Evolutionary conservation across 2,888 invertebrate species (phyloP).

Genomic region (Furcula furcula): DNA sequence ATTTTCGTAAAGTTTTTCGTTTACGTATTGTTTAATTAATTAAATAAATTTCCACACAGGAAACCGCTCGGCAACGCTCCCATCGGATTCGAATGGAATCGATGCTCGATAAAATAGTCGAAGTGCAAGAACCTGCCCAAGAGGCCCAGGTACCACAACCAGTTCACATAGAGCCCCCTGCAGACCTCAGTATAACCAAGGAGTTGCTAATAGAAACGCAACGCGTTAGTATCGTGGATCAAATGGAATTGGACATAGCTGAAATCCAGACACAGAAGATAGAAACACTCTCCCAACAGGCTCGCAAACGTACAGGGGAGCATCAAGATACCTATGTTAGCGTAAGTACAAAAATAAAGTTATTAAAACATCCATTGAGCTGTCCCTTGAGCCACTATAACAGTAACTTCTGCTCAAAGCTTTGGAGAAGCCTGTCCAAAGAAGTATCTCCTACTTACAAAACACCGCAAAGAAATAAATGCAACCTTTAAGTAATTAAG

Average conservation of each 20-base stretch:
- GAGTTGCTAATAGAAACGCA: constrained; percentile 15
- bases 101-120: constrained; percentile 35
- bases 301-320: constrained; percentile 32
- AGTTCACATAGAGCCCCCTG: constrained; percentile 8
- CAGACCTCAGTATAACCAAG: constrained; percentile 18
- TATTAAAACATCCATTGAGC: no score
- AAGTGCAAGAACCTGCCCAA: constrained; percentile 28
- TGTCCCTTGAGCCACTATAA: no score
- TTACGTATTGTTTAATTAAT: neutral
- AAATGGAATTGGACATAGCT: constrained; percentile 38
- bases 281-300: constrained; percentile 30
- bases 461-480: no score
- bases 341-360: no score
- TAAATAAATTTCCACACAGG: constrained; percentile 15
- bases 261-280: constrained; percentile 57
- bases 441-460: no score
- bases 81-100: constrained; percentile 14
- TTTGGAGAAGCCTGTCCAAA: no score
- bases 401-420: no score
- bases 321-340: constrained; percentile 14
- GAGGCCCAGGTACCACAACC: constrained; percentile 8
- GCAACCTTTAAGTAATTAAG: no score
- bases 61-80: constrained; percentile 25
- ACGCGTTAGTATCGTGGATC: constrained; percentile 12
- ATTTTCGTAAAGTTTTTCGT: no score